These are phyloP conservation scores for Lemur catta DNA, from an alignment of 2,797 vertebrate genomes.

Conservation along the genomic window DNA sequence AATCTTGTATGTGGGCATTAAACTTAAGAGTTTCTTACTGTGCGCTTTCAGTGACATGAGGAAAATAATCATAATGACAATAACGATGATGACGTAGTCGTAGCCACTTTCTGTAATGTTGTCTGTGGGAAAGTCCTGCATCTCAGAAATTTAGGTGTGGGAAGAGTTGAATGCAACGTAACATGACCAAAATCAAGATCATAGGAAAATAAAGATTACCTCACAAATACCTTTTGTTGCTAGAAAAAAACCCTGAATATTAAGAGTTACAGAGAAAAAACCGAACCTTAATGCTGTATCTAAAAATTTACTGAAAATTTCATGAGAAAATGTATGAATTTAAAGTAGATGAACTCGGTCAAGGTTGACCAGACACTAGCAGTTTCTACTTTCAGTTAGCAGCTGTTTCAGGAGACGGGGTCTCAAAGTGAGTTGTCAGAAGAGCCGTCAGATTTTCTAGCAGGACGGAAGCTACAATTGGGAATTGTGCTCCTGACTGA, in stretches of 20 bases:
- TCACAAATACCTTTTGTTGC: not conserved
- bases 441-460: not conserved
- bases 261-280: not conserved
- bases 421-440: conserved; percentile 10
- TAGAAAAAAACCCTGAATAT: not conserved
- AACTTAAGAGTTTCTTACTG: not conserved
- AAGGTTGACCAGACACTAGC: not conserved
- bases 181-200: not conserved
- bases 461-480: not conserved
- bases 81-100: too few relatives aligned
- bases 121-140: not conserved
- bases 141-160: not conserved
- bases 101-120: not conserved
- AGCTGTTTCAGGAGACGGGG: not conserved
- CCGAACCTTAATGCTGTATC: not conserved
- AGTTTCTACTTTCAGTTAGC: not conserved
- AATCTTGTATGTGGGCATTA: not conserved
- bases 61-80: not conserved
- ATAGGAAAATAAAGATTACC: not conserved
- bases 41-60: not conserved
- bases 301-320: not conserved
- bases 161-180: not conserved
- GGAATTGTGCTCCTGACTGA: not conserved
- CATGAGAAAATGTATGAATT: not conserved
- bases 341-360: not conserved